Evolutionary conservation across 2,797 vertebrate species (phyloP).

Genomic region (Vultur gryphus): DNA sequence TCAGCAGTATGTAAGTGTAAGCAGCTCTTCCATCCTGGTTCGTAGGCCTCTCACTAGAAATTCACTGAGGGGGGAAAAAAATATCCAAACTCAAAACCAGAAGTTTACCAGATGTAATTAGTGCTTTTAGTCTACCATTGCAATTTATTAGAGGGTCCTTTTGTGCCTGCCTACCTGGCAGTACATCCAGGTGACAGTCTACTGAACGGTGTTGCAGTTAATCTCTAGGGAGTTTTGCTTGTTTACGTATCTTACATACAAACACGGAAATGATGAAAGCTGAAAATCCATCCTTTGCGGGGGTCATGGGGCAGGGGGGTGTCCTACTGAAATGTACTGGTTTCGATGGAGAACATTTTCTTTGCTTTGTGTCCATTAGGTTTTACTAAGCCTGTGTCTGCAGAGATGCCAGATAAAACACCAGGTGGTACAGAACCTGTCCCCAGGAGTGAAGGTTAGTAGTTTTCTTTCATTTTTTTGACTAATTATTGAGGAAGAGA

Average conservation of each 20-base stretch:
- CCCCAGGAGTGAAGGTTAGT: slow-evolving; percentile 40
- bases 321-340: neutral
- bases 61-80: neutral
- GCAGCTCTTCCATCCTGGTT: neutral
- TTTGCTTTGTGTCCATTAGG: slow-evolving; percentile 56
- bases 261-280: neutral
- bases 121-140: neutral
- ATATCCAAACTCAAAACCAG: neutral
- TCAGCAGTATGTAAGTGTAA: neutral
- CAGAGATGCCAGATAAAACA: slow-evolving; percentile 68
- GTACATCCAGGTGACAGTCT: neutral
- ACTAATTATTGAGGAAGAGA: neutral
- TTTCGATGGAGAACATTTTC: neutral
- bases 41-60: neutral
- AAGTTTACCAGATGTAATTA: neutral
- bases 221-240: neutral
- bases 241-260: neutral
- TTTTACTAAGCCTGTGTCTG: slow-evolving; percentile 4
- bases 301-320: neutral
- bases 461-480: neutral
- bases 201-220: neutral
- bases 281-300: neutral
- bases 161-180: neutral
- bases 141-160: neutral
- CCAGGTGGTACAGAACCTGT: slow-evolving; percentile 30